Evolutionary conservation across 64 coral and sea anemone genomes (phyloP), one percentile per base, ranked within the genome.

Genomic region (Montipora sp.): DNA sequence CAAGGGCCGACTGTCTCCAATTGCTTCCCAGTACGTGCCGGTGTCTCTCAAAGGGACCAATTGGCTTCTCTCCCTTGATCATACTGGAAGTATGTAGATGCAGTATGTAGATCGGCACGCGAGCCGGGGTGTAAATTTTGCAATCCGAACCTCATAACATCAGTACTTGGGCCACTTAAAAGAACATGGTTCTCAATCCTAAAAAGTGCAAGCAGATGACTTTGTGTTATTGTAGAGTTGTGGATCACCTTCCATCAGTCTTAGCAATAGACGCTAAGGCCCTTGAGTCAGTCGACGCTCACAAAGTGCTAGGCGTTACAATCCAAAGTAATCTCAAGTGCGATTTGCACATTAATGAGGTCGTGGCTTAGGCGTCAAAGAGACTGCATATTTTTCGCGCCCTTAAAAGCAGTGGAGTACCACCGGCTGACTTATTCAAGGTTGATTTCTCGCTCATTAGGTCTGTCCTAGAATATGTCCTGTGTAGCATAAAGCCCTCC

Each of bases 1-100:
- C 10, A 72, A 6, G 48, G 36, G 1, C 3, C 19, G 6, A 19
- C 3, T 14, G 3, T 19, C 16, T 87, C 83, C 1, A 0, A 13
- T 2, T 87, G 83, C 23, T 44, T 59, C 3, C 6, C 5, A 7
- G 5, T 55, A 7, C 5, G 5, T 55, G 51, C 51, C 9, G 51
- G 51, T 5, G 51, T 13, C 66, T 6, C 79, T 47, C 9, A 77
- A 91, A 27, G 51, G 89, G 20, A 93, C 92, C 5, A 88, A 81
- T 63, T 48, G 8, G 7, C 21, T 8, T 74, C 76, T 15, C 71
- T 36, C 20, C 3, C 16, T 11, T 85, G 7, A 9, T 48, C 19
- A 2, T 65, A 80, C 60, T 90, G 89, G 65, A 81, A 71, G 47
- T 90, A 90, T 51, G 89, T 81, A 20, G 89, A 90, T 13, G 79